These are phyloP conservation scores for Calonectris borealis DNA, from an alignment of 2,113 vertebrate genomes.

Conservation along the genomic window DNA sequence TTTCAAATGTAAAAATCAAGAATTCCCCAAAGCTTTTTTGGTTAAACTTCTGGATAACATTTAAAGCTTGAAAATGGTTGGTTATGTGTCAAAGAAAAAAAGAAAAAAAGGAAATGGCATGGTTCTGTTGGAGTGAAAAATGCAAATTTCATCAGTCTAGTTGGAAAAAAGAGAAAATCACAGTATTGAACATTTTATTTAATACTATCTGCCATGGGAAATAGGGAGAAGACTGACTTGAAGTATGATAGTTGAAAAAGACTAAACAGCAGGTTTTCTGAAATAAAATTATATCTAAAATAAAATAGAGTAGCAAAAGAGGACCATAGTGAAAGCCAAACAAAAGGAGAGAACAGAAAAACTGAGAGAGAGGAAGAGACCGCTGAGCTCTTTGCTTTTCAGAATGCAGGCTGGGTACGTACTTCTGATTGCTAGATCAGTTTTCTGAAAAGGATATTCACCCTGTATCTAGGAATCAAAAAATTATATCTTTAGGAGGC, in stretches of 20 bases:
- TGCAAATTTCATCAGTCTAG: neutral
- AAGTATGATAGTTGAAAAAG: neutral
- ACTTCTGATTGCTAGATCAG: neutral
- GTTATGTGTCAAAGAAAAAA: neutral
- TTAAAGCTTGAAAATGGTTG: neutral
- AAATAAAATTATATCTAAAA: conserved; percentile 15
- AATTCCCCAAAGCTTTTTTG: neutral
- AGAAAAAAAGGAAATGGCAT: neutral
- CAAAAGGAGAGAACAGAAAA: conserved; percentile 36
- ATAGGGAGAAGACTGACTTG: neutral
- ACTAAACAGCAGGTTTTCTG: neutral
- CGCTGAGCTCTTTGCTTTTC: neutral
- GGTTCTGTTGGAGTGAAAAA: neutral
- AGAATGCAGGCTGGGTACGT: neutral
- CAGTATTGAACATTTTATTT: conserved; percentile 10
- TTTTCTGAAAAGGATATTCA: conserved; percentile 22
- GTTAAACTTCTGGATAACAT: conserved; percentile 1
- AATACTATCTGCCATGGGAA: conserved; percentile 13
- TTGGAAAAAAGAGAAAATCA: neutral
- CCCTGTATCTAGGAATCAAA: conserved; percentile 6
- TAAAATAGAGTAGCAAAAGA: conserved; percentile 17
- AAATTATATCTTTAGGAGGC: neutral
- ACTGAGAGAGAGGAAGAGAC: neutral
- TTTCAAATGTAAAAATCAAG: conserved; percentile 35
- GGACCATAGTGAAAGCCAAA: conserved; percentile 28